phyloP scores from a whole-genome alignment of 1,140 invertebrate species.

The Calephelis virginiensis region DNA sequence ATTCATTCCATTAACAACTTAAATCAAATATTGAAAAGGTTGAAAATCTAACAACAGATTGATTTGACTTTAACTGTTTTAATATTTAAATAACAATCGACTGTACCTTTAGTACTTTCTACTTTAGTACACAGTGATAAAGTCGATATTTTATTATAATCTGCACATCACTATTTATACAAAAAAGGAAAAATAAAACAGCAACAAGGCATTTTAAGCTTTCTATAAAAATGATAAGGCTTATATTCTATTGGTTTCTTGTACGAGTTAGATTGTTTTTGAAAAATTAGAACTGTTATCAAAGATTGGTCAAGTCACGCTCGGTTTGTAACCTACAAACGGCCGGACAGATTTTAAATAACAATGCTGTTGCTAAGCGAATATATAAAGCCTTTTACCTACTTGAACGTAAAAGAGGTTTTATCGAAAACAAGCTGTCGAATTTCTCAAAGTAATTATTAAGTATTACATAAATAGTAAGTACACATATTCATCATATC shows the following conservation, averaged over 20 bases:
- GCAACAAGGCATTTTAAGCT: neutral
- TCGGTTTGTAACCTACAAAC: conserved; percentile 13
- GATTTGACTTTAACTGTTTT: neutral
- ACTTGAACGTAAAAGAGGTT: too few relatives aligned
- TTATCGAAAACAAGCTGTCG: too few relatives aligned
- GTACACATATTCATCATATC: too few relatives aligned
- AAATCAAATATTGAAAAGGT: neutral
- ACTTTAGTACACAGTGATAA: neutral
- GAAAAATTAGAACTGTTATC: conserved; percentile 14
- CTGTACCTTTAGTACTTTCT: conserved; percentile 16
- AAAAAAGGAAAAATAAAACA: conserved; percentile 17
- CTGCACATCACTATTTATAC: conserved; percentile 2
- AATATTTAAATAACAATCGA: neutral
- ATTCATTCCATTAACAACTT: neutral
- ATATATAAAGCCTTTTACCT: neutral
- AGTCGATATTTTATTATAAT: conserved; percentile 13
- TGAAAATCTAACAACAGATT: neutral
- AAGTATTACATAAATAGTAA: too few relatives aligned
- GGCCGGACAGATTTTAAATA: conserved; percentile 11
- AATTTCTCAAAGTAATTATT: too few relatives aligned
- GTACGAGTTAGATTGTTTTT: conserved; percentile 7
- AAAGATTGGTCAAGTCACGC: conserved; percentile 9
- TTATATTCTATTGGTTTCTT: neutral
- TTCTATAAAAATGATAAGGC: neutral
- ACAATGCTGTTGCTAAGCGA: conserved; percentile 1